These are phyloP conservation scores for Pyralis farinalis DNA, from an alignment of 2,888 invertebrate genomes.

Conservation along the genomic window DNA sequence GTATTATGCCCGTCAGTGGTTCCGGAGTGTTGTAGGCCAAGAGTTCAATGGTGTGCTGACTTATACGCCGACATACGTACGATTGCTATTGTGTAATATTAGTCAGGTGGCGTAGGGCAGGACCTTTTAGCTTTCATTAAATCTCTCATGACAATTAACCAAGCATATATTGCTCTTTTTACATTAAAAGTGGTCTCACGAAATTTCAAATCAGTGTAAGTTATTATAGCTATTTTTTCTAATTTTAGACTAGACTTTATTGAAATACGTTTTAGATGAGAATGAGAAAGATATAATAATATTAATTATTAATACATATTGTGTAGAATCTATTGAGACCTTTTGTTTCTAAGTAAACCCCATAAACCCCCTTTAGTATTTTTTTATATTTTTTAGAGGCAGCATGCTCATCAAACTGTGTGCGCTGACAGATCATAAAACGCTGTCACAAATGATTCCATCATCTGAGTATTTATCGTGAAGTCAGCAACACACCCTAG, in stretches of 20 bases:
- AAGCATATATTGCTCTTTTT: slow-evolving; percentile 69
- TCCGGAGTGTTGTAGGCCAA: slow-evolving; percentile 77
- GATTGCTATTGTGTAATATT: slow-evolving; percentile 26
- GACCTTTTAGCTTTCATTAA: slow-evolving; percentile 57
- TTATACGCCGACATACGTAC: slow-evolving; percentile 38
- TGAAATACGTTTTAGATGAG: too few relatives aligned
- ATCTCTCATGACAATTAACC: slow-evolving; percentile 78
- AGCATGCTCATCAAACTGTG: slow-evolving; percentile 76
- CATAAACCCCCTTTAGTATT: slow-evolving; percentile 14
- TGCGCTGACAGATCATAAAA: slow-evolving; percentile 64
- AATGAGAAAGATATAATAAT: too few relatives aligned
- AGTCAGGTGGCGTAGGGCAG: slow-evolving; percentile 80
- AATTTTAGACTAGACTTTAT: background rate
- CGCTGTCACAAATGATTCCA: slow-evolving; percentile 47
- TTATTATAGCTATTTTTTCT: background rate
- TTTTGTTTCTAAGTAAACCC: background rate
- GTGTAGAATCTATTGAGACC: too few relatives aligned
- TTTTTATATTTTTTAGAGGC: slow-evolving; percentile 53
- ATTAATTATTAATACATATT: too few relatives aligned
- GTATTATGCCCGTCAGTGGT: slow-evolving; percentile 77
- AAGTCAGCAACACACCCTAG: slow-evolving; percentile 75
- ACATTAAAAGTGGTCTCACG: background rate
- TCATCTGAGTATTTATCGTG: slow-evolving; percentile 23
- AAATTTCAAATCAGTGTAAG: background rate
- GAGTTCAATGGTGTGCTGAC: slow-evolving; percentile 70